These are phyloP conservation scores for Acromyrmex charruanus DNA, from an alignment of 1,140 invertebrate genomes.

Conservation along the genomic window DNA sequence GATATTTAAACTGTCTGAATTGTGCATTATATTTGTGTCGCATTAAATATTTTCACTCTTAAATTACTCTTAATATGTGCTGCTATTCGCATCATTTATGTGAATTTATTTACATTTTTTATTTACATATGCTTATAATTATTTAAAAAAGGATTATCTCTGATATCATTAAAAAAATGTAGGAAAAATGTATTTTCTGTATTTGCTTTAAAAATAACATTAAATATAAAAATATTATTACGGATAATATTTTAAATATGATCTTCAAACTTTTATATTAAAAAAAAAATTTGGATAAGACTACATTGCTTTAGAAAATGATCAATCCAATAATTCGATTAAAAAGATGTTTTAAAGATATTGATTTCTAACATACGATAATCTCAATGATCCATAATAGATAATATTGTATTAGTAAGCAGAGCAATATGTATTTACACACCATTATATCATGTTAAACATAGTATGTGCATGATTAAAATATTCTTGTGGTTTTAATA, in stretches of 20 bases:
- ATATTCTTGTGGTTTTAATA: neutral
- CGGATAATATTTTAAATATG: neutral
- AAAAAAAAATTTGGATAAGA: neutral
- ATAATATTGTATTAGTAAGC: neutral
- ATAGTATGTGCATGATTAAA: neutral
- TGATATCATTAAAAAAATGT: neutral
- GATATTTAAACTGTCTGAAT: neutral
- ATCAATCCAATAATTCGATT: neutral
- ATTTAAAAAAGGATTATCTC: neutral
- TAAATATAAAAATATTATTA: neutral
- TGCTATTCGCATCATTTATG: neutral
- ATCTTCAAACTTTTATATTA: neutral
- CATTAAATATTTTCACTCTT: conserved; percentile 1
- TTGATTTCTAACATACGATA: neutral
- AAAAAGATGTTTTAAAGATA: neutral
- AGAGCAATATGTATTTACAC: neutral
- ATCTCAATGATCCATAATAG: neutral
- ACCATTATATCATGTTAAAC: neutral
- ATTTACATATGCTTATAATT: neutral
- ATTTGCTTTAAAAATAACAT: neutral
- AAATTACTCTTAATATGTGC: neutral
- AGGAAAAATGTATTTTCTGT: neutral
- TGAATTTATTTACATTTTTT: neutral
- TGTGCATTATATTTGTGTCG: neutral
- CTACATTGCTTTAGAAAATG: neutral